A percentile compares a stretch with the other conserved stretches of the same genome.
These are phyloP conservation scores for Pseudococcus longispinus DNA, from an alignment of 2,888 invertebrate species.

Conservation along the genomic window DNA sequence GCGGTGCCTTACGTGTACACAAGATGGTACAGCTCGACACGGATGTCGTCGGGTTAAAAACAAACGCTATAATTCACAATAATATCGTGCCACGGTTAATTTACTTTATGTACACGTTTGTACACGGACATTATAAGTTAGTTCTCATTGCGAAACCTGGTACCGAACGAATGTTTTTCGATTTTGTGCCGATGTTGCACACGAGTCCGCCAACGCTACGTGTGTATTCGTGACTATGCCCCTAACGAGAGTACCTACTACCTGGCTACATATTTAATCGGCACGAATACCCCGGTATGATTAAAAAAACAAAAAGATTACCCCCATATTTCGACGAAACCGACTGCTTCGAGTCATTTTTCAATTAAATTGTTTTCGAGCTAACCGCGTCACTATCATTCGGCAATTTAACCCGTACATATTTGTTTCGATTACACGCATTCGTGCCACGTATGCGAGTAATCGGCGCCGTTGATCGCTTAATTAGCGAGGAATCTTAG, in stretches of 20 bases:
- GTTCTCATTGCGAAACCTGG: constrained; percentile 43
- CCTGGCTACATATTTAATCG: background rate
- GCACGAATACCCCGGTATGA: constrained; percentile 17
- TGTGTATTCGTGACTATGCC: background rate
- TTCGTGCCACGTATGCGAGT: background rate
- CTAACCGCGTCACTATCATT: background rate
- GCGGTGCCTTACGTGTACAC: background rate
- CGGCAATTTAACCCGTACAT: background rate
- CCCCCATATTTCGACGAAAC: background rate
- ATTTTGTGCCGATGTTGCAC: background rate
- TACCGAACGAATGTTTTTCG: background rate
- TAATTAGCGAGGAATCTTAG: background rate
- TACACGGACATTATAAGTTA: constrained; percentile 35
- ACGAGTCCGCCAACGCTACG: background rate
- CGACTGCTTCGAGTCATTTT: background rate
- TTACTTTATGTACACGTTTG: constrained; percentile 39
- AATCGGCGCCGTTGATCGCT: background rate
- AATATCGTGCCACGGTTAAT: constrained; percentile 51
- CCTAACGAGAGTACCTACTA: background rate
- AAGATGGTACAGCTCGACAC: constrained; percentile 52
- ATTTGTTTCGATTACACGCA: constrained; percentile 7
- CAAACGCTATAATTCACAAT: constrained; percentile 41
- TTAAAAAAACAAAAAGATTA: background rate
- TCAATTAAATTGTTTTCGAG: background rate
- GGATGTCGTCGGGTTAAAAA: constrained; percentile 49